Conservation (phyloP, 2,797 vertebrate species). For the Anguilla pacifica region DNA sequence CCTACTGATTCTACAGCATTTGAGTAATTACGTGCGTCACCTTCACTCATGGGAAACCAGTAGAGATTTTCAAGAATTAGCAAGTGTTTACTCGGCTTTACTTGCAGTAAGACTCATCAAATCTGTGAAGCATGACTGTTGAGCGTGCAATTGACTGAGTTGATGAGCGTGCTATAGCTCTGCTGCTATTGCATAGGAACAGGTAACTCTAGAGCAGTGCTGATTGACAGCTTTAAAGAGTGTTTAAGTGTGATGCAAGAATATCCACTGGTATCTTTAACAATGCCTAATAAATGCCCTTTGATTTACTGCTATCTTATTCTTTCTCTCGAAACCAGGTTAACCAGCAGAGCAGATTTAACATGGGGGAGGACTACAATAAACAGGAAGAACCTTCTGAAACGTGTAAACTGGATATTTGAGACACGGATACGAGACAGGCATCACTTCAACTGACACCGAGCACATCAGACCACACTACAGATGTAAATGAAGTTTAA, state of each 20-base stretch:
- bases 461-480: not conserved
- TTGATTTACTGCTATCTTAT: not conserved
- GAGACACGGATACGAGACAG: not conserved
- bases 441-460: not conserved
- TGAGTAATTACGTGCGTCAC: not conserved
- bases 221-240: not conserved
- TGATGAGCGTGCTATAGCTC: not conserved
- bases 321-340: not conserved
- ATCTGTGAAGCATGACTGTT: not conserved
- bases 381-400: not conserved
- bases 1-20: not conserved
- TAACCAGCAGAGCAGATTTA: constrained; percentile 15
- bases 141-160: not conserved
- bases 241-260: not conserved
- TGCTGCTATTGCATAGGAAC: not conserved
- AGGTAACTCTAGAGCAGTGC: not conserved
- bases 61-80: not conserved
- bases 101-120: not conserved
- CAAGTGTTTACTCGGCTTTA: not conserved
- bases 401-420: not conserved
- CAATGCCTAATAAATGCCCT: not conserved
- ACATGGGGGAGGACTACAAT: not conserved
- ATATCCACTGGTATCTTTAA: not conserved
- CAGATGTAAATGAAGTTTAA: not conserved
- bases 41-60: not conserved